phyloP scores from a whole-genome alignment of 23 tunicate species.

The Diplosoma virens region DNA sequence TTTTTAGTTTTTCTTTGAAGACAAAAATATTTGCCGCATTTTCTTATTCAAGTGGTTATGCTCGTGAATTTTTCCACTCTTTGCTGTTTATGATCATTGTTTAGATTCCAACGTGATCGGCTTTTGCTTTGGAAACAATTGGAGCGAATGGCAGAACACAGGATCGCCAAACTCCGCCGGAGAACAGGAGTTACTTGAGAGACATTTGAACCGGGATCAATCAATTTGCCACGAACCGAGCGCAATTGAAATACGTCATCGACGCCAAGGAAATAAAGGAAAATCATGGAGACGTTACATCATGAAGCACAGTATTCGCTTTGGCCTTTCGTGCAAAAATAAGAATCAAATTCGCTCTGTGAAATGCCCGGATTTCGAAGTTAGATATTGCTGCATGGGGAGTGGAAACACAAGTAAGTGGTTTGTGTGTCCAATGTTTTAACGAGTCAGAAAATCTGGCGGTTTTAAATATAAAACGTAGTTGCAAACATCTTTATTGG shows the following conservation, averaged over 20 bases:
- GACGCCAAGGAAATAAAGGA: background rate
- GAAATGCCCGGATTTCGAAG: constrained; percentile 56
- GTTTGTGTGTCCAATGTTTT: background rate
- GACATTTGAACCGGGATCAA: constrained; percentile 1
- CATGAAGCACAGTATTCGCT: constrained; percentile 26
- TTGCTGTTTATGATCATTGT: too few species aligned
- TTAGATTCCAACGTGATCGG: constrained; percentile 38
- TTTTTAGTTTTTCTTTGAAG: too few species aligned
- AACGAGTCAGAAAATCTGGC: background rate
- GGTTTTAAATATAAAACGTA: background rate
- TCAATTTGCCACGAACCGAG: constrained; percentile 36
- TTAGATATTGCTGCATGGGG: constrained; percentile 62
- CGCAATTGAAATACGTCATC: constrained; percentile 29
- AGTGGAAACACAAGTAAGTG: background rate
- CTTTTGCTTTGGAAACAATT: constrained; percentile 26
- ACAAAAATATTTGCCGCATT: too few species aligned
- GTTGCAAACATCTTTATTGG: too few species aligned
- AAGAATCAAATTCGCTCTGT: constrained; percentile 16
- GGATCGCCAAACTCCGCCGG: constrained; percentile 11
- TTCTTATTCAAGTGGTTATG: too few species aligned
- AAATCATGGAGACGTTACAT: background rate
- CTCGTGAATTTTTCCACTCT: too few species aligned
- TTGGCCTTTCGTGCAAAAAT: constrained; percentile 37
- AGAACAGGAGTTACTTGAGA: constrained; percentile 24
- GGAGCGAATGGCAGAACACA: constrained; percentile 38